Conservation (phyloP, 2,113 vertebrate genomes). For the Petromus typicus region DNA sequence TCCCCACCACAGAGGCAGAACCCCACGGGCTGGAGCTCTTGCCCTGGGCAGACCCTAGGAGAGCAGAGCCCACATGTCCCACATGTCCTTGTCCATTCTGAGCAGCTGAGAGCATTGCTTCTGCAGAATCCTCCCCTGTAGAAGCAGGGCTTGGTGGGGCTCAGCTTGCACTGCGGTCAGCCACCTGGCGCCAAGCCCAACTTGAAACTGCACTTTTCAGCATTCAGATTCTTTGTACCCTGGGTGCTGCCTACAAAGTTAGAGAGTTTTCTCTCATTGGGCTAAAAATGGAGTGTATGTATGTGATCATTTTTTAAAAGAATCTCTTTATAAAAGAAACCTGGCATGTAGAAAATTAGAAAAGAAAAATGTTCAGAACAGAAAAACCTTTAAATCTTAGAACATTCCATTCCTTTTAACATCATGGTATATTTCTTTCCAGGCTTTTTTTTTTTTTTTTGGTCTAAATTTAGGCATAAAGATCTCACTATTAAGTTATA, state of each 20-base stretch:
- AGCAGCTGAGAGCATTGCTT: not conserved
- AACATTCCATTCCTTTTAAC: not conserved
- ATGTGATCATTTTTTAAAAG: not conserved
- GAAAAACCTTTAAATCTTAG: not conserved
- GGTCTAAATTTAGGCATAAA: not conserved
- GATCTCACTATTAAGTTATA: not conserved
- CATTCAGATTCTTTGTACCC: not conserved
- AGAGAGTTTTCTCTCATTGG: not conserved
- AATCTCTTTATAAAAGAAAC: not conserved
- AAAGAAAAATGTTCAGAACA: slow-evolving; percentile 10
- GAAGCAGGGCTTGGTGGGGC: not conserved
- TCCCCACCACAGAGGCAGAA: not conserved
- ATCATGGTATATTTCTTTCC: not conserved
- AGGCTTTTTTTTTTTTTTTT: not conserved
- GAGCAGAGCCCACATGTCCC: fast-evolving
- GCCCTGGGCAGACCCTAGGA: not conserved
- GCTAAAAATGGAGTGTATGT: not conserved
- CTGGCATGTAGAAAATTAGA: not conserved
- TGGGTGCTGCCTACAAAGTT: not conserved
- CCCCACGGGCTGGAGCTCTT: fast-evolving
- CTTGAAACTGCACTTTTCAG: not conserved
- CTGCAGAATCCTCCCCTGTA: fast-evolving
- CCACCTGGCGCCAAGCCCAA: not conserved
- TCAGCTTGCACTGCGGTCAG: fast-evolving
- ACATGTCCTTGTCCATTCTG: fast-evolving